Evolutionary conservation across 2,113 vertebrate genomes (phyloP).

Genomic region (Hippolais icterina): DNA sequence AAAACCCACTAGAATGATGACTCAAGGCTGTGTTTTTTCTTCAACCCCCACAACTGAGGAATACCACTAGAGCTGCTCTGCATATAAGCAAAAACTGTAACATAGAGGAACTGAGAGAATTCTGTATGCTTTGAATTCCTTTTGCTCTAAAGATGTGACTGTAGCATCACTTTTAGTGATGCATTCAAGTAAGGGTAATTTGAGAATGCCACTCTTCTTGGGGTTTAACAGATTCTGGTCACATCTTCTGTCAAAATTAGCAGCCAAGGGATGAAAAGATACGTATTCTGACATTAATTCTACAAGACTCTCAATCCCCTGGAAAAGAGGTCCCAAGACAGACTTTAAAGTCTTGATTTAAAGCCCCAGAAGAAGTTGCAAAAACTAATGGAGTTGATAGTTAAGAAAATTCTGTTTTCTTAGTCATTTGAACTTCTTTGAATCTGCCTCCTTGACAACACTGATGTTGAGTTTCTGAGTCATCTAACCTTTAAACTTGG

Average conservation of each 20-base stretch:
- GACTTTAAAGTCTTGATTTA: not conserved
- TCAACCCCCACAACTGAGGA: not conserved
- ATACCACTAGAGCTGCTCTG: not conserved
- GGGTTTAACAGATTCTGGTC: not conserved
- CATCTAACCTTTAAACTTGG: not conserved
- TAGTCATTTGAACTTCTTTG: not conserved
- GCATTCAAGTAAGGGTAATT: not conserved
- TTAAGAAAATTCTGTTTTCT: not conserved
- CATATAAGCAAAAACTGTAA: not conserved
- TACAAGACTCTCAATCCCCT: not conserved
- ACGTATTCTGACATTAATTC: not conserved
- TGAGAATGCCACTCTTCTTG: not conserved
- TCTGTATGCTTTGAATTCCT: not conserved
- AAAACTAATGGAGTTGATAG: not conserved
- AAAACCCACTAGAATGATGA: not conserved
- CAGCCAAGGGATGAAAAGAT: not conserved
- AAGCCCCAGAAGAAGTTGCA: not conserved
- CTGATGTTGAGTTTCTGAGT: not conserved
- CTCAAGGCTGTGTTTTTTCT: not conserved
- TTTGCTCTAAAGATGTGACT: not conserved
- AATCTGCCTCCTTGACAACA: not conserved
- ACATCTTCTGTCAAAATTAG: not conserved
- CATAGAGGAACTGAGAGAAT: not conserved
- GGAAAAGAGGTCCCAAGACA: not conserved
- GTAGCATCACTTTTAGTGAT: not conserved